phyloP scores from a whole-genome alignment of 92 coral and sea anemone species.

The Porites cylindrica region DNA sequence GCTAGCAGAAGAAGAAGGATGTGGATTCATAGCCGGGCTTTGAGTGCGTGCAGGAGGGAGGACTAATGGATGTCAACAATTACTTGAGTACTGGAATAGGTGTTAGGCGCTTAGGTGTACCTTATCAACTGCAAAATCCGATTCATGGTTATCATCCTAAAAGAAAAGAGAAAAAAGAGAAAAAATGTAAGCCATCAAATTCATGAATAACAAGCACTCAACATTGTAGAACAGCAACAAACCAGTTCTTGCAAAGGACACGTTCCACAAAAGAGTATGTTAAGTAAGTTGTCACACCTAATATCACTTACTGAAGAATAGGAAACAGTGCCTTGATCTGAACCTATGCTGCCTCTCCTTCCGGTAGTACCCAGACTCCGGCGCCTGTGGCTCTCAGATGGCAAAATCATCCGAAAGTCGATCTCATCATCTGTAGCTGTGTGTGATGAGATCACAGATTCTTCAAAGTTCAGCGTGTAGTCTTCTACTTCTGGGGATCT shows the following conservation, averaged over 20 bases:
- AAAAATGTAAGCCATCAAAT: background rate
- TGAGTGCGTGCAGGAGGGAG: no score
- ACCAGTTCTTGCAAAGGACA: background rate
- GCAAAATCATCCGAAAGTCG: constrained; percentile 87
- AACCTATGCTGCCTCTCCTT: constrained; percentile 72
- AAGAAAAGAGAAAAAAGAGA: background rate
- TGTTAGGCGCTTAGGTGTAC: background rate
- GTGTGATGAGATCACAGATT: constrained; percentile 93
- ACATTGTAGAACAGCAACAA: background rate
- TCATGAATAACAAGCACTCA: background rate
- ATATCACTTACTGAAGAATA: constrained; percentile 77
- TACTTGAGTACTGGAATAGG: no score
- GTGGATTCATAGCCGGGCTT: background rate
- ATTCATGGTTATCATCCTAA: constrained; percentile 79
- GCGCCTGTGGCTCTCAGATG: constrained; percentile 94
- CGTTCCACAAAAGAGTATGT: background rate
- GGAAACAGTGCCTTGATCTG: constrained; percentile 80
- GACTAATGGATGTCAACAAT: no score
- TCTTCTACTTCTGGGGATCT: constrained; percentile 70
- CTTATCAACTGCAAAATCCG: constrained; percentile 38
- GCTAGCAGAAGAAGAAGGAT: background rate
- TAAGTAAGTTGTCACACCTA: no score
- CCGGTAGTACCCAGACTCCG: constrained; percentile 79
- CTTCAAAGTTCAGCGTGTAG: constrained; percentile 92
- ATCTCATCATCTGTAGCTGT: constrained; percentile 97